These are phyloP conservation scores for Fissipunctia ypsillon DNA, from an alignment of 2,888 invertebrate genomes.

Conservation along the genomic window DNA sequence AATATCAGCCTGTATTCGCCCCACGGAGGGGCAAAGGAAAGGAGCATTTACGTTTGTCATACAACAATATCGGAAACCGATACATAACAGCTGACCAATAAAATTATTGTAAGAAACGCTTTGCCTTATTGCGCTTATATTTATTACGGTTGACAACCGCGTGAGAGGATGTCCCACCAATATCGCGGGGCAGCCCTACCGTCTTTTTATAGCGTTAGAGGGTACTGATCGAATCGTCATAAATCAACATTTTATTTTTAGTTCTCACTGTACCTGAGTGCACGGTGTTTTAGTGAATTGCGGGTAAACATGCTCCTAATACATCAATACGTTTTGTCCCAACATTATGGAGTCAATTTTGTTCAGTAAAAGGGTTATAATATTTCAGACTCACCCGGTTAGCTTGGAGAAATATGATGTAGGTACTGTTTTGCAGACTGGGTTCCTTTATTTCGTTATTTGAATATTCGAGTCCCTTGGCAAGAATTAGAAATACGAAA, in stretches of 20 bases:
- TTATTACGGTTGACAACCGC: slow-evolving; percentile 64
- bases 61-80: slow-evolving; percentile 16
- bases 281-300: slow-evolving; percentile 52
- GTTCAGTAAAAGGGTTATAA: slow-evolving; percentile 32
- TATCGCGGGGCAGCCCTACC: slow-evolving; percentile 21
- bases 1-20: not conserved
- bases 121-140: slow-evolving; percentile 46
- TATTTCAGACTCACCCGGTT: slow-evolving; percentile 22
- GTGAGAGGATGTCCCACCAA: slow-evolving; percentile 55
- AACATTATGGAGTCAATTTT: slow-evolving; percentile 42
- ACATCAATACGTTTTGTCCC: slow-evolving; percentile 39
- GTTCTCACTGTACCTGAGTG: slow-evolving; percentile 45
- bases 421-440: slow-evolving; percentile 11
- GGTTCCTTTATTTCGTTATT: slow-evolving; percentile 9
- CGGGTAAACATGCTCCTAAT: slow-evolving; percentile 34
- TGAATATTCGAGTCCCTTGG: slow-evolving; percentile 10
- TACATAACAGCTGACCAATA: slow-evolving; percentile 49
- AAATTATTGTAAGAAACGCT: slow-evolving; percentile 27
- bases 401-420: slow-evolving; percentile 27
- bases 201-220: slow-evolving; percentile 67
- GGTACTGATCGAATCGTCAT: slow-evolving; percentile 69
- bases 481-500: slow-evolving; percentile 1
- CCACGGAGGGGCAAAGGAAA: too few species aligned
- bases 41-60: not conserved
- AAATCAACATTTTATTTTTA: slow-evolving; percentile 73